A percentile compares a stretch with the other conserved stretches of the same genome.
These are phyloP conservation scores for Drosophila ogumai DNA, from an alignment of 1,140 invertebrate species.

Conservation along the genomic window DNA sequence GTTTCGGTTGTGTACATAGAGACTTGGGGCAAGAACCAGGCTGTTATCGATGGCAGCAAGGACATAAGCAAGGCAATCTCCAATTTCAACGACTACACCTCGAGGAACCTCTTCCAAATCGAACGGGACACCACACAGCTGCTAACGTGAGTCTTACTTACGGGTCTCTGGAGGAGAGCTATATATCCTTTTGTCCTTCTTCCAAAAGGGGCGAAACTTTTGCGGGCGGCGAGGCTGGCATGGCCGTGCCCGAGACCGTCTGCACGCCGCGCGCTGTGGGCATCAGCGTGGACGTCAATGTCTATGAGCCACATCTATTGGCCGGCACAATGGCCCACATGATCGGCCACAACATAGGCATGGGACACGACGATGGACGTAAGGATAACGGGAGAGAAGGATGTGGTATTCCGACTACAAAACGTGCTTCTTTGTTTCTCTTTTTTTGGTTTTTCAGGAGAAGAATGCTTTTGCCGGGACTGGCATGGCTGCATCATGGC, in stretches of 20 bases:
- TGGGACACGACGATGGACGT: slow-evolving; percentile 96
- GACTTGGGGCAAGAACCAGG: slow-evolving; percentile 96
- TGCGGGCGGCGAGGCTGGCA: slow-evolving; percentile 93
- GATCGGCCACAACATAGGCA: slow-evolving; percentile 98
- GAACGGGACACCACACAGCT: slow-evolving; percentile 96
- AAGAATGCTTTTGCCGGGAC: slow-evolving; percentile 94
- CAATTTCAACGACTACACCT: slow-evolving; percentile 95
- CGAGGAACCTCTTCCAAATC: slow-evolving; percentile 92
- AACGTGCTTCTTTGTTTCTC: no score
- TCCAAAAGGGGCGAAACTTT: slow-evolving; percentile 91
- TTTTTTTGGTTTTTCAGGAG: slow-evolving; percentile 68
- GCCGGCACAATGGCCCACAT: slow-evolving; percentile 98
- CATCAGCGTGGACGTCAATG: slow-evolving; percentile 95
- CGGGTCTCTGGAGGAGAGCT: neutral
- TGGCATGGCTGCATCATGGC: slow-evolving; percentile 99
- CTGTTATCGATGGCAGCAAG: slow-evolving; percentile 91
- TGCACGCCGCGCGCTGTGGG: slow-evolving; percentile 96
- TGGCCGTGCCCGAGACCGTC: slow-evolving; percentile 95
- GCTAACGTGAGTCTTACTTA: slow-evolving; percentile 90
- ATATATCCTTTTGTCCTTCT: neutral
- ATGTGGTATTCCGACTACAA: neutral
- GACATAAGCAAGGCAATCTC: slow-evolving; percentile 94
- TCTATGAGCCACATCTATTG: slow-evolving; percentile 96
- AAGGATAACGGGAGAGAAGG: slow-evolving; percentile 84
- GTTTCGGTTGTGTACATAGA: slow-evolving; percentile 98